These are phyloP conservation scores for Anoncus sp. DNA, from an alignment of 2,888 invertebrate species.

Conservation along the genomic window DNA sequence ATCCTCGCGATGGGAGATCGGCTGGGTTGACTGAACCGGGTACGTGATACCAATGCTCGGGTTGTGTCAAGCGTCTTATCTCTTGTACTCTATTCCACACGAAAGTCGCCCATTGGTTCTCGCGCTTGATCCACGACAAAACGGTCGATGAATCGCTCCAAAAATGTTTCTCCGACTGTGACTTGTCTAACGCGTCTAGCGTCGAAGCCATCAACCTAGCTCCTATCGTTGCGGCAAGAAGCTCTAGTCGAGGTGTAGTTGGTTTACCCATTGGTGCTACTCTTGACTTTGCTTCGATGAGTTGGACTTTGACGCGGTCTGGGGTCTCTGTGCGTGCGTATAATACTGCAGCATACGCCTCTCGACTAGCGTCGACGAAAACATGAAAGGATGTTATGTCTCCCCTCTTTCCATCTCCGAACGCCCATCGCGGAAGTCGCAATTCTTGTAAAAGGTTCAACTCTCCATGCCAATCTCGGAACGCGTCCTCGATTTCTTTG, in stretches of 20 bases:
- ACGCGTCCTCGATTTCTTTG: conserved; percentile 38
- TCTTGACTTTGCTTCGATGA: conserved; percentile 71
- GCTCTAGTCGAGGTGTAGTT: conserved; percentile 74
- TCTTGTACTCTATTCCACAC: conserved; percentile 72
- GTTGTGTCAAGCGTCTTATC: conserved; percentile 64
- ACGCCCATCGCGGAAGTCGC: conserved; percentile 61
- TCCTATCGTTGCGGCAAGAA: conserved; percentile 72
- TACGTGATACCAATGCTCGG: conserved; percentile 70
- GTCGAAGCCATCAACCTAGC: conserved; percentile 62
- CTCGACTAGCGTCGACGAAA: conserved; percentile 70
- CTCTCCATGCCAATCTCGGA: conserved; percentile 60
- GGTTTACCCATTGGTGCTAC: conserved; percentile 69
- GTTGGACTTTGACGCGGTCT: conserved; percentile 57
- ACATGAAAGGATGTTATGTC: conserved; percentile 59
- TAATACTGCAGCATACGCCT: conserved; percentile 69
- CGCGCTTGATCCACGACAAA: conserved; percentile 69
- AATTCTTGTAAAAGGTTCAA: conserved; percentile 57
- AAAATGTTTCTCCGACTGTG: conserved; percentile 53
- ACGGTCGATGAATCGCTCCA: conserved; percentile 74
- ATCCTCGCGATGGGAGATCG: conserved; percentile 75
- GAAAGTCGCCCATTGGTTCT: conserved; percentile 70
- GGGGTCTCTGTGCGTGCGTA: conserved; percentile 62
- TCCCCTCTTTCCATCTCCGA: conserved; percentile 9
- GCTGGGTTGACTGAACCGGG: conserved; percentile 74
- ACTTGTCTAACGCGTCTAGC: conserved; percentile 48